These are phyloP conservation scores for Pycnonotus jocosus DNA, from an alignment of 2,113 vertebrate species.

Conservation along the genomic window DNA sequence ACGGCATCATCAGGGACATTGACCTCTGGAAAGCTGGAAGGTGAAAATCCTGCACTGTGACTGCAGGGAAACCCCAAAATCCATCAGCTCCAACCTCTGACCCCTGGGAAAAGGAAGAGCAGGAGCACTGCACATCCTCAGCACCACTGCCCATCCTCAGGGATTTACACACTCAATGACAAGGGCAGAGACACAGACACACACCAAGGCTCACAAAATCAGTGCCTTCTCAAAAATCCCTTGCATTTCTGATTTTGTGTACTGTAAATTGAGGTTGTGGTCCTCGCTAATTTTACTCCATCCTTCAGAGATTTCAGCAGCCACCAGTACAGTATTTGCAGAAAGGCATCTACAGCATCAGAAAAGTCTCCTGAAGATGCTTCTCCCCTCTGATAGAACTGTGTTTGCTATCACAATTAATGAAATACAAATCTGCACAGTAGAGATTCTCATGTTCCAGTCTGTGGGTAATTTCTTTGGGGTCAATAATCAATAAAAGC, in stretches of 20 bases:
- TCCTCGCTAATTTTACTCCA: background rate
- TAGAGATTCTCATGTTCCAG: background rate
- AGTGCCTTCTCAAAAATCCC: background rate
- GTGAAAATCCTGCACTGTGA: background rate
- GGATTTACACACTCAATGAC: background rate
- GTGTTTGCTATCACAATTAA: background rate
- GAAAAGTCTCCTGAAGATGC: background rate
- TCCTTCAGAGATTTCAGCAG: background rate
- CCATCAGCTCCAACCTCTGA: background rate
- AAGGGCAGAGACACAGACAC: background rate
- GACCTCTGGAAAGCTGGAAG: background rate
- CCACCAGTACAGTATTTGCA: background rate
- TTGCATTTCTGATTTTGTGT: background rate
- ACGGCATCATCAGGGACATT: background rate
- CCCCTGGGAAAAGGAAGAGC: background rate
- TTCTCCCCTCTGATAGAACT: background rate
- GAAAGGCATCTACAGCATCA: background rate
- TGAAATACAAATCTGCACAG: background rate
- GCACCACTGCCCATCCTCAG: background rate
- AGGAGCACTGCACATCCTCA: background rate
- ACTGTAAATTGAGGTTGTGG: constrained; percentile 15
- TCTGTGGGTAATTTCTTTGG: background rate
- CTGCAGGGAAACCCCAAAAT: background rate
- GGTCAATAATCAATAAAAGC: constrained; percentile 11
- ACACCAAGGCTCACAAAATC: background rate